Evolutionary conservation across 1,140 invertebrate genomes (phyloP), one percentile per base, ranked within the genome.

Genomic region (Scaptomyza pallida): DNA sequence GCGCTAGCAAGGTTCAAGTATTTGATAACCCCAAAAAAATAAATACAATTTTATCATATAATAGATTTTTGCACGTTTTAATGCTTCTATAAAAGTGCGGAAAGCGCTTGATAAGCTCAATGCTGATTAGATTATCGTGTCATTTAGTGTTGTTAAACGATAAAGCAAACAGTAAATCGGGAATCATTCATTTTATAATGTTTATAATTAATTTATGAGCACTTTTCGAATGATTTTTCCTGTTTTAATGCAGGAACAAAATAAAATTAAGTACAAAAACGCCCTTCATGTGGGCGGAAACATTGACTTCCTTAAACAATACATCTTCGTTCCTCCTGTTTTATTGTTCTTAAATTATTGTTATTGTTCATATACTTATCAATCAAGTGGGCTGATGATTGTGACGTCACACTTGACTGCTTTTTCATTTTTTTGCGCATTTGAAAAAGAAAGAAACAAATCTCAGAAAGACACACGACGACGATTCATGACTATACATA

Each of bases 351-450:
- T 21, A 44, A 9, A 41, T 30, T 61, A n/a, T n/a, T n/a, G n/a
- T n/a, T n/a, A n/a, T 26, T 52, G 15, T 41, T 21, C 40, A 5
- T 4, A 16, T 12, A 37, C 61, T 64, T 64, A 64, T 64, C 61
- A 64, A 64, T 56, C 51, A 56, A 52, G 23, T 6, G 26, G 15
- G 12, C 45, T 37, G 21, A 40, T 33, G 43, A 19, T 5, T 13
- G 41, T 65, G 61, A 71, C 68, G 68, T 65, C 68, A 71, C 16
- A 26, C 35, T 54, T 64, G 64, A 51, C n/a, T n/a, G n/a, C n/a
- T n/a, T n/a, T n/a, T n/a, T n/a, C n/a, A n/a, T 71, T 45, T 55
- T 64, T 71, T 57, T 71, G 68, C 68, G 68, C 68, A 71, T 57
- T 30, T 71, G n/a, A 64, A 44, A 41, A 63, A 23, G n/a, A 23